phyloP scores from a whole-genome alignment of 2,888 invertebrate genomes.

The Napeogenes inachia region DNA sequence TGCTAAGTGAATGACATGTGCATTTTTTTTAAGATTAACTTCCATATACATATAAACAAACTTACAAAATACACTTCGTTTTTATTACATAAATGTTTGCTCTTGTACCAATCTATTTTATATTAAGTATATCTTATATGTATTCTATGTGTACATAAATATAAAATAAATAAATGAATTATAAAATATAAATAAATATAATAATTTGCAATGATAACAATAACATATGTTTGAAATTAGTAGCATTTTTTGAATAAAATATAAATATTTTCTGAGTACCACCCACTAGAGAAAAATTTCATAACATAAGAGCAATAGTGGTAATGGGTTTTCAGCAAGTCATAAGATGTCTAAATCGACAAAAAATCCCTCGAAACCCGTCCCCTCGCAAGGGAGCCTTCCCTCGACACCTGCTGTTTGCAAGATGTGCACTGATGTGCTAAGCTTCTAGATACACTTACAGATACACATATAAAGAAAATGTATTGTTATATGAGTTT shows the following conservation, averaged over 20 bases:
- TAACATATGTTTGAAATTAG: no score
- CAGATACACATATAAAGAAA: constrained; percentile 2
- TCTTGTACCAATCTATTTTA: no score
- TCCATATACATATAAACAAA: no score
- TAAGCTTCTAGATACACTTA: constrained; percentile 24
- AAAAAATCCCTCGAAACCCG: constrained; percentile 34
- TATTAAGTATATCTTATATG: no score
- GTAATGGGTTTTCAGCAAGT: constrained; percentile 31
- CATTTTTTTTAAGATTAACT: no score
- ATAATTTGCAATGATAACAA: no score
- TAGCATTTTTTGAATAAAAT: not conserved
- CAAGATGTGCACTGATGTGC: constrained; percentile 39
- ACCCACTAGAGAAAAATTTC: constrained; percentile 8
- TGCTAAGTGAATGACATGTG: no score
- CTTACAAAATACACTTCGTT: no score
- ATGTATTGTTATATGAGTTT: constrained; percentile 16
- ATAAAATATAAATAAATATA: no score
- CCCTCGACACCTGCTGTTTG: constrained; percentile 40
- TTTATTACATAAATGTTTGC: no score
- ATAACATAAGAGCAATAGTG: constrained; percentile 23
- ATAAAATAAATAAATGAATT: no score
- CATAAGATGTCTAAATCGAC: constrained; percentile 36
- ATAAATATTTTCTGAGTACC: not conserved
- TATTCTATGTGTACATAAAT: no score
- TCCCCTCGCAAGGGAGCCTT: constrained; percentile 31